Conservation (phyloP, 2,888 invertebrate genomes). For the Tetheella fluctuosa region DNA sequence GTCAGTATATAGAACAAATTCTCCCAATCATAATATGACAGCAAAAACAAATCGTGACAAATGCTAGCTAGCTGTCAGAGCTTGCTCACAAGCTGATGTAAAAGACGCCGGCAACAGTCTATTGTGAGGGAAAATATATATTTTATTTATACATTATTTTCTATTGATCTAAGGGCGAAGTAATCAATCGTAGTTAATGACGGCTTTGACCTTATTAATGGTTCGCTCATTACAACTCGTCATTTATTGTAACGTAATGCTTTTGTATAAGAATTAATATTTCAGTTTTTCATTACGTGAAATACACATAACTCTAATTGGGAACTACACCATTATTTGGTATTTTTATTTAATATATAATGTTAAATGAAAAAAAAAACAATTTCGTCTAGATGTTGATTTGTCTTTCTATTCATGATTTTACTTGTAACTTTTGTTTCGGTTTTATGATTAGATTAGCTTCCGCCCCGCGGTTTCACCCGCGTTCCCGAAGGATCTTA, state of each 20-base stretch:
- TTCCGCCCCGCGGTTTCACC: no score
- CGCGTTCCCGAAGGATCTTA: no score
- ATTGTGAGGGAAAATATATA: not conserved
- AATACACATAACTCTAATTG: slow-evolving; percentile 16
- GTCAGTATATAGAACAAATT: not conserved
- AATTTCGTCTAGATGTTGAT: no score
- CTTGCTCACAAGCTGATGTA: not conserved
- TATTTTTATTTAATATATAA: no score
- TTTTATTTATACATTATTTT: slow-evolving; percentile 7
- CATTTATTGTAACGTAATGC: slow-evolving; percentile 22
- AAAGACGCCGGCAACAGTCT: not conserved
- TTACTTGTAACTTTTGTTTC: no score
- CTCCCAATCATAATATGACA: not conserved
- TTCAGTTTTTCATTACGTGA: slow-evolving; percentile 37
- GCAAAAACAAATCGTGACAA: slow-evolving; percentile 7
- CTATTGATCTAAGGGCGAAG: slow-evolving; percentile 17
- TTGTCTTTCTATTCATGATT: no score
- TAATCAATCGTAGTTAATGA: slow-evolving; percentile 33
- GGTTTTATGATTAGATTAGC: no score
- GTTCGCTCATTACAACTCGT: slow-evolving; percentile 29
- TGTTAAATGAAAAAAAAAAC: no score
- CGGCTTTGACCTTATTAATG: slow-evolving; percentile 27
- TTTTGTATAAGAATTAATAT: slow-evolving; percentile 23
- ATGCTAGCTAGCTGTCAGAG: not conserved
- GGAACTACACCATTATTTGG: not conserved